Evolutionary conservation across 2,888 invertebrate species (phyloP).

Genomic region (Dryococelus australis): DNA sequence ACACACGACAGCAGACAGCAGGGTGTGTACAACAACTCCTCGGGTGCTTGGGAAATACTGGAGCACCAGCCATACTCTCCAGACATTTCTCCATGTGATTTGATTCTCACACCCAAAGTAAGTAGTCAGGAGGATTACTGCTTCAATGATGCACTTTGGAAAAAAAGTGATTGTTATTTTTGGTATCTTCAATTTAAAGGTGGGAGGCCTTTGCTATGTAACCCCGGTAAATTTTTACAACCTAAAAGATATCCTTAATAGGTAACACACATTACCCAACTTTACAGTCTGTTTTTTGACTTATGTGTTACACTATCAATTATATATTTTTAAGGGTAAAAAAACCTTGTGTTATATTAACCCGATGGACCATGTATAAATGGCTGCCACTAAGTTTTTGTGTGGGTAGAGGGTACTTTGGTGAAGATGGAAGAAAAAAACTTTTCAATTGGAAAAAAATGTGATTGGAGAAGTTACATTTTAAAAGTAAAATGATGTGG

Average conservation of each 20-base stretch:
- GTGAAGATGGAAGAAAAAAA: neutral
- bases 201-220: neutral
- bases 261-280: neutral
- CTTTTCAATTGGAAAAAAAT: conserved; percentile 18
- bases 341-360: neutral
- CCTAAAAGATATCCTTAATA: neutral
- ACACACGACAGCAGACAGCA: too few species aligned
- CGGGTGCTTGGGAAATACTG: too few species aligned
- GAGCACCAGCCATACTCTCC: too few species aligned
- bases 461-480: neutral
- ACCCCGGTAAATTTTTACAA: neutral
- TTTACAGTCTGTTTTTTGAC: neutral
- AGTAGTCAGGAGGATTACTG: neutral
- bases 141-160: neutral
- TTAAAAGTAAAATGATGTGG: neutral
- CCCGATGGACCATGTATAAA: neutral
- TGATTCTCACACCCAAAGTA: too few species aligned
- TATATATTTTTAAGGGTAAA: neutral
- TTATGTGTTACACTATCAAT: neutral
- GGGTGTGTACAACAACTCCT: too few species aligned
- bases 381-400: neutral
- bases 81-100: too few species aligned
- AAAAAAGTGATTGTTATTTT: conserved; percentile 1
- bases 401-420: neutral
- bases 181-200: neutral